Conservation (phyloP, 2,888 invertebrate species). For the Acronicta psi region DNA sequence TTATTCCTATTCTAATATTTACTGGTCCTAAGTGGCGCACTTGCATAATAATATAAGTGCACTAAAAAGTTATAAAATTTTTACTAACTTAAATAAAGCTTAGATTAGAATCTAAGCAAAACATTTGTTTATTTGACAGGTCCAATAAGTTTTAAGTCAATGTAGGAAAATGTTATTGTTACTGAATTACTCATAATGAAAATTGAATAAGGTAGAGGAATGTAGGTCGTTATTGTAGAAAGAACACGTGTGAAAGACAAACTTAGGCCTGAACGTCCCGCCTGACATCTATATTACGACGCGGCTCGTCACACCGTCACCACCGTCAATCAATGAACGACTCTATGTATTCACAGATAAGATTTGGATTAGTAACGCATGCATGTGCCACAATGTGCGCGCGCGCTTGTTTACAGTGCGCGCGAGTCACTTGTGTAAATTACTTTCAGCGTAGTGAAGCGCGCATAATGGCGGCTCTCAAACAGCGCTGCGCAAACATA, state of each 20-base stretch:
- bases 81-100: too few species aligned
- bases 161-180: constrained; percentile 5
- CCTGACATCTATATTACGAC: constrained; percentile 78
- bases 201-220: constrained; percentile 51
- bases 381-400: constrained; percentile 1
- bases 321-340: constrained; percentile 59
- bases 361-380: constrained; percentile 48
- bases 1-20: background rate
- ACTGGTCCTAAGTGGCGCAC: background rate
- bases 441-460: constrained; percentile 61
- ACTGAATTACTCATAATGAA: constrained; percentile 20
- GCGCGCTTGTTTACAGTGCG: constrained; percentile 62
- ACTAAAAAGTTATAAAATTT: too few species aligned
- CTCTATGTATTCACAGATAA: constrained; percentile 59
- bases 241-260: constrained; percentile 82
- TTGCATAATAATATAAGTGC: too few species aligned
- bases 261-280: constrained; percentile 63
- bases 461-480: constrained; percentile 47
- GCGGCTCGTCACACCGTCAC: constrained; percentile 28
- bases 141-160: constrained; percentile 3
- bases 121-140: background rate
- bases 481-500: constrained; percentile 55
- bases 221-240: constrained; percentile 66
- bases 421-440: constrained; percentile 83
- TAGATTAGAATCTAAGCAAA: background rate